Percentiles rank a stretch among this genome's conserved stretches.
These are phyloP conservation scores for Lydus trimaculatus DNA, from an alignment of 2,888 invertebrate species.

Conservation along the genomic window DNA sequence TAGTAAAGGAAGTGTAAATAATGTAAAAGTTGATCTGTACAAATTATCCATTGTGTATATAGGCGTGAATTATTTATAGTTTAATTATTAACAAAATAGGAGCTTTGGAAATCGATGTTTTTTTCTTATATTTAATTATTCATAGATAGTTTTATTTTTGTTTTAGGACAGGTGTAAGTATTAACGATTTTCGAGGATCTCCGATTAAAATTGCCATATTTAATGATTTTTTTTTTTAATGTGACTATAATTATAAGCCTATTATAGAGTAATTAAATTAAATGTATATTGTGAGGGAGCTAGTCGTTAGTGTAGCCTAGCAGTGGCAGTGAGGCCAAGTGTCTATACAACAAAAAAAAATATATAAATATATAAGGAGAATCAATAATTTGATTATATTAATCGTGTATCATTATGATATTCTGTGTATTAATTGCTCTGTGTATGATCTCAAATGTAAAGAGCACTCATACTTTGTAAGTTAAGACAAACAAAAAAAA, in stretches of 20 bases:
- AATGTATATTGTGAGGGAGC: conserved; percentile 47
- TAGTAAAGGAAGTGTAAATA: conserved; percentile 23
- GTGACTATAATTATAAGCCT: conserved; percentile 49
- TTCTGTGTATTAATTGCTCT: conserved; percentile 46
- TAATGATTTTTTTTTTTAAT: conserved; percentile 34
- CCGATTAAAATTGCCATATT: conserved; percentile 12
- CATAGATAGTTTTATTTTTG: neutral
- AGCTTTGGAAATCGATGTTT: conserved; percentile 5
- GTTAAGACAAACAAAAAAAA: conserved; percentile 35
- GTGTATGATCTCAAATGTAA: conserved; percentile 48
- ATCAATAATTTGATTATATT: conserved; percentile 37
- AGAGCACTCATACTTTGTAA: conserved; percentile 50
- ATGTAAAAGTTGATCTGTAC: conserved; percentile 29
- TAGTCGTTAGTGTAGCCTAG: conserved; percentile 49
- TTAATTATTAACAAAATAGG: conserved; percentile 1
- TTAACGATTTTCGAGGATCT: conserved; percentile 8
- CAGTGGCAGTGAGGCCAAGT: conserved; percentile 37
- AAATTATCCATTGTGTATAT: conserved; percentile 14
- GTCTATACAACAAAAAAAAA: conserved; percentile 24
- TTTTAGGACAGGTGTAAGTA: neutral
- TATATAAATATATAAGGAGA: neutral
- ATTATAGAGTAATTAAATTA: conserved; percentile 57
- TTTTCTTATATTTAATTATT: neutral
- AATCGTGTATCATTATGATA: conserved; percentile 43
- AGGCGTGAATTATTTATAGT: conserved; percentile 9